Evolutionary conservation across 2,888 invertebrate genomes (phyloP).

Genomic region (Tiliacea aurago): DNA sequence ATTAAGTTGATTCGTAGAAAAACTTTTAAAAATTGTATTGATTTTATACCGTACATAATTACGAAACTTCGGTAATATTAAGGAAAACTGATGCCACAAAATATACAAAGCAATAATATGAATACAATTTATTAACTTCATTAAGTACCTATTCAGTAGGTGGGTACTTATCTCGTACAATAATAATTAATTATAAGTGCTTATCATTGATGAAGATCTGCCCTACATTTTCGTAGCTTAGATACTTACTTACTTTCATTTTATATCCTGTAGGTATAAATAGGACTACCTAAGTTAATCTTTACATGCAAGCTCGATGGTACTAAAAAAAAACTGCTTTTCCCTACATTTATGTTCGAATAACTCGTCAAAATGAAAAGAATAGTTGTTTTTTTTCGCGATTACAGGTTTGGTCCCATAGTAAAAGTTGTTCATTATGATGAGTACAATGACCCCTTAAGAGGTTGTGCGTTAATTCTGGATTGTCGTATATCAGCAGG

Average conservation of each 20-base stretch:
- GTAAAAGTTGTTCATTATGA: too few species aligned
- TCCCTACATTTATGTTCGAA: too few species aligned
- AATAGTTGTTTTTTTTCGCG: too few species aligned
- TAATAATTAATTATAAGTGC: background rate
- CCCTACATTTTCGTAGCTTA: constrained; percentile 8
- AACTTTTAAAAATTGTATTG: background rate
- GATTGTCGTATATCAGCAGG: too few species aligned
- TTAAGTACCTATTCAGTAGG: background rate
- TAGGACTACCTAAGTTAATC: background rate
- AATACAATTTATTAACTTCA: background rate
- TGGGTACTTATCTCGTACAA: background rate
- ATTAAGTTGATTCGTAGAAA: background rate
- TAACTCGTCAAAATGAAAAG: too few species aligned
- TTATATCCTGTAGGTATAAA: background rate
- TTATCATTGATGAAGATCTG: background rate
- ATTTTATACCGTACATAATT: background rate
- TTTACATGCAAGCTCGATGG: background rate
- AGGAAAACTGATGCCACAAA: background rate
- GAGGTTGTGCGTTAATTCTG: too few species aligned
- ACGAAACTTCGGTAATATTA: background rate
- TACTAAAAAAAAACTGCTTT: too few species aligned
- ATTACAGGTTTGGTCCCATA: too few species aligned
- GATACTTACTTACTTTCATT: background rate
- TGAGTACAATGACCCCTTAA: too few species aligned
- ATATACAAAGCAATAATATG: background rate